Evolutionary conservation across 2,113 vertebrate genomes (phyloP).

Genomic region (Malurus cyaneus): DNA sequence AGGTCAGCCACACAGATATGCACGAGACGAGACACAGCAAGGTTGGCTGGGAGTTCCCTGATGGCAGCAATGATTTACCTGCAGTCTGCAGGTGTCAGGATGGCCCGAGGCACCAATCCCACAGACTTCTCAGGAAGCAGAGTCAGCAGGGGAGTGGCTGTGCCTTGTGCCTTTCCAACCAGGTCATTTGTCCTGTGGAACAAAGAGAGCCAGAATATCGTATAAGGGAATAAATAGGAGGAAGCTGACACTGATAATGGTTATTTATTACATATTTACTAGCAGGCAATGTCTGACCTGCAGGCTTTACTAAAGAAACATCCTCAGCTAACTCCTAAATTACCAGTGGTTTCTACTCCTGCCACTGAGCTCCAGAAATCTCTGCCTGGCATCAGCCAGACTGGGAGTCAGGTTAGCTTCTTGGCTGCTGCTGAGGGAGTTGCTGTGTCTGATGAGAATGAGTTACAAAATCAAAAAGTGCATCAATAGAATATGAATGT

Average conservation of each 20-base stretch:
- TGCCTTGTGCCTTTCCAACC: background rate
- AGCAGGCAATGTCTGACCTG: background rate
- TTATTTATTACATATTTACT: constrained; percentile 41
- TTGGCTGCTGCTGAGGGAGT: background rate
- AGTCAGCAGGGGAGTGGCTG: background rate
- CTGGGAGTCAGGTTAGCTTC: background rate
- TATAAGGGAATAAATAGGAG: background rate
- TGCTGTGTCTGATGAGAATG: background rate
- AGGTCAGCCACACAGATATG: background rate
- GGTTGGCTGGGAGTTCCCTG: background rate
- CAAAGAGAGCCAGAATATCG: background rate
- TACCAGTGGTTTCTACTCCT: background rate
- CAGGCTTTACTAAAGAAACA: background rate
- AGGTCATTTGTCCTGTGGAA: background rate
- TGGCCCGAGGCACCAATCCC: background rate
- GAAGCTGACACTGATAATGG: background rate
- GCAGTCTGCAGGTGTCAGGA: background rate
- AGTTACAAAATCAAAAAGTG: background rate
- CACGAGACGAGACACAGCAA: background rate
- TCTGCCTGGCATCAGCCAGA: background rate
- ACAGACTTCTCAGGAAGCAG: background rate
- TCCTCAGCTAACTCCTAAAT: background rate
- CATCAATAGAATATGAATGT: background rate
- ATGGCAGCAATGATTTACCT: background rate
- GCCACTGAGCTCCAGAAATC: background rate